Evolutionary conservation across 2,888 invertebrate genomes (phyloP), one percentile per base, ranked within the genome.

Genomic region (Hydrotaea cyrtoneurina): DNA sequence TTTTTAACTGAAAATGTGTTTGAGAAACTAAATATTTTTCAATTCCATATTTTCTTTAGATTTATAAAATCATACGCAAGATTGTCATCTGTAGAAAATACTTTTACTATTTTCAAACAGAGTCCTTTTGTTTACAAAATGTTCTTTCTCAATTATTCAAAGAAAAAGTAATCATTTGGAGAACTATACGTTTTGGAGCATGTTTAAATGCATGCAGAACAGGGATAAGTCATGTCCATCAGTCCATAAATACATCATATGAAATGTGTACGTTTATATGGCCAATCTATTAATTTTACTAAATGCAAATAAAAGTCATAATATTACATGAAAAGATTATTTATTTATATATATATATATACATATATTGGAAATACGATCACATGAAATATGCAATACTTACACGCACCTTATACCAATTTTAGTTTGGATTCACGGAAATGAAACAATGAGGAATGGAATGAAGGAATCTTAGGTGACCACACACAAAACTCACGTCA

Each of bases 361-460:
- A n/a, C n/a, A 10, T 53, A 31, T 55, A 21, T 15, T 23, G 31
- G 31, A 2, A 31, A 31, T 31, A 31, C 7, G n/a, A 31, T 31
- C 31, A 31, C 7, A 31, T 7, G 7, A 31, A 31, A 50, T 53
- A 31, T 8, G 21, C 26, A 69, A 64, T 31, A 23, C 69, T 83
- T 69, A 78, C 46, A 23, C 19, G 53, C 31, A 43, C 19, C 23
- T 57, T 55, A 69, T 76, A 72, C 69, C 53, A 77, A 73, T 83
- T 83, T 83, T 83, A 83, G 83, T 80, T 77, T 77, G 73, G 69
- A 55, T 36, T n/a, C 26, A 72, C n/a, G 3, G 21, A 19, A 17
- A 8, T 17, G 31, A 19, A 17, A 2, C 36, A 53, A 53, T 71
- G 19, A 23, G 74, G 26, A 59, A 62, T 13, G 39, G 53, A 53